These are phyloP conservation scores for Xiphorhynchus elegans DNA, from an alignment of 2,113 vertebrate genomes.

Conservation along the genomic window DNA sequence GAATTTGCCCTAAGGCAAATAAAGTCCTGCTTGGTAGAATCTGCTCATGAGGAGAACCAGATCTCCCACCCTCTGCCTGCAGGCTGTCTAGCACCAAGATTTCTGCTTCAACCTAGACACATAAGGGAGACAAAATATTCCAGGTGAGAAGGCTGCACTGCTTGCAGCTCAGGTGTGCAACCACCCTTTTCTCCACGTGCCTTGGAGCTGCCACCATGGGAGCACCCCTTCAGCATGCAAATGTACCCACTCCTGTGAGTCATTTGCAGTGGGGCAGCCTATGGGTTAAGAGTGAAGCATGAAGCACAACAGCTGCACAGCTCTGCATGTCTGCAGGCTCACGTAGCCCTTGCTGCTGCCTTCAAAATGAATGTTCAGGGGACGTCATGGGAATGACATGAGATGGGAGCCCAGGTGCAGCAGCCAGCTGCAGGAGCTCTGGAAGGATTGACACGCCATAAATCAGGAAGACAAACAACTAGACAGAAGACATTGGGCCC, in stretches of 20 bases:
- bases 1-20: not conserved
- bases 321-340: not conserved
- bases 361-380: not conserved
- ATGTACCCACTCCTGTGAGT: not conserved
- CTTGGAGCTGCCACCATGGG: not conserved
- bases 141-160: not conserved
- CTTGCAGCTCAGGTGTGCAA: not conserved
- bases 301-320: not conserved
- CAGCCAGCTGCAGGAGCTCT: slow-evolving; percentile 9
- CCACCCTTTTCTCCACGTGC: not conserved
- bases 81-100: not conserved
- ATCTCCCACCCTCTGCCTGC: not conserved
- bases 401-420: slow-evolving; percentile 18
- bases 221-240: not conserved
- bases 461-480: slow-evolving; percentile 17
- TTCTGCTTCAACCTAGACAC: not conserved
- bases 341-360: not conserved
- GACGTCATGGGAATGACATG: not conserved
- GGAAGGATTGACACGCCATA: not conserved
- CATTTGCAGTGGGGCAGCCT: not conserved
- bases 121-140: not conserved
- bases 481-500: not conserved
- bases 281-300: not conserved
- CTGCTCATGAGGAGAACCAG: not conserved
- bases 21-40: not conserved